Conservation (phyloP, 2,888 invertebrate species). For the Belgica antarctica region DNA sequence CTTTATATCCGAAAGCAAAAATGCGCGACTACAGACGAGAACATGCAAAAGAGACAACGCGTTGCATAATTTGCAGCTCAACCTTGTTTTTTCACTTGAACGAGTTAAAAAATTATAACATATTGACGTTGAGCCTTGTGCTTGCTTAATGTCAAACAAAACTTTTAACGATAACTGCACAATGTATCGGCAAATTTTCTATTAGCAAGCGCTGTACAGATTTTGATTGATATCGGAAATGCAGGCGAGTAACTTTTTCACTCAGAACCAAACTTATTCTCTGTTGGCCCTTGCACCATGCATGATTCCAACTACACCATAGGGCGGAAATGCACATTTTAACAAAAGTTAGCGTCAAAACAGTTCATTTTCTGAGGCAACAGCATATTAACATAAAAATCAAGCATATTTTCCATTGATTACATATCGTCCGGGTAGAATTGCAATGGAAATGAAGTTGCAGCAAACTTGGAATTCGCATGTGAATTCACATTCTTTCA, state of each 20-base stretch:
- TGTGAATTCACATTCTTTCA: conserved; percentile 12
- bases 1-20: too few species aligned
- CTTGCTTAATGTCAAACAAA: conserved; percentile 29
- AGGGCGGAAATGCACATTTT: conserved; percentile 13
- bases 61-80: conserved; percentile 28
- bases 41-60: too few species aligned
- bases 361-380: neutral
- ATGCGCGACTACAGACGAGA: too few species aligned
- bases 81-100: conserved; percentile 35
- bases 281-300: neutral
- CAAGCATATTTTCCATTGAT: neutral
- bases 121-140: conserved; percentile 15
- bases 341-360: neutral
- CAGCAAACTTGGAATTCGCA: neutral
- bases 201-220: too few species aligned
- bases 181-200: conserved; percentile 25
- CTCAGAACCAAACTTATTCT: neutral
- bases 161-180: neutral
- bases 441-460: neutral
- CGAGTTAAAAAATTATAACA: conserved; percentile 29
- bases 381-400: neutral
- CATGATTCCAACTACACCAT: too few species aligned
- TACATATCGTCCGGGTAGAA: neutral
- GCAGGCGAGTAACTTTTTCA: conserved; percentile 6
- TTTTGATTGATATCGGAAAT: conserved; percentile 26